A percentile compares a stretch with the other conserved stretches of the same genome.
phyloP scores from a whole-genome alignment of 2,888 invertebrate species.

The Meteorus cinctellus region DNA sequence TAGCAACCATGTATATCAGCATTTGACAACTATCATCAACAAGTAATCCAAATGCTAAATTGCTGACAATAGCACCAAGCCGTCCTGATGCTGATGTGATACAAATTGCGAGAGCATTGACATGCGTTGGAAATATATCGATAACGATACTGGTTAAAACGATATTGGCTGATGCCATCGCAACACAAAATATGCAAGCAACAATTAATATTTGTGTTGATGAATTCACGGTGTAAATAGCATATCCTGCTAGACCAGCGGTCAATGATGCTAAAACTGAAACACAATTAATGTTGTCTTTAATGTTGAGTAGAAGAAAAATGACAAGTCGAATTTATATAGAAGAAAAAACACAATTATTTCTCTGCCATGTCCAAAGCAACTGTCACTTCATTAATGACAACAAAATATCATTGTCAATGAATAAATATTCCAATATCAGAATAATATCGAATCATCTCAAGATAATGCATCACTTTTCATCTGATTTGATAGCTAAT shows the following conservation, averaged over 20 bases:
- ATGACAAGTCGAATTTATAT: too few species aligned
- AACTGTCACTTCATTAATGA: too few species aligned
- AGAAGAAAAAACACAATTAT: too few species aligned
- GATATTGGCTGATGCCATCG: conserved; percentile 74
- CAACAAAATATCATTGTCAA: too few species aligned
- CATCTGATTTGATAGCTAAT: too few species aligned
- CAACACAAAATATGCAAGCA: conserved; percentile 74
- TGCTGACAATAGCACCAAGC: conserved; percentile 80
- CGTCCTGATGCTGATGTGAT: conserved; percentile 80
- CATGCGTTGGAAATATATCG: conserved; percentile 72
- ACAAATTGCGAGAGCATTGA: conserved; percentile 79
- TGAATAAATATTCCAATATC: too few species aligned
- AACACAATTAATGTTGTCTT: conserved; percentile 33
- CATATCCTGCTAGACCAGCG: conserved; percentile 77
- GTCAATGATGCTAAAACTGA: conserved; percentile 71
- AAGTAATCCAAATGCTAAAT: conserved; percentile 79
- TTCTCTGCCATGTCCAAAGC: too few species aligned
- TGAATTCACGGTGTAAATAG: conserved; percentile 77
- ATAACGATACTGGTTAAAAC: conserved; percentile 69
- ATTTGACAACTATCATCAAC: conserved; percentile 79
- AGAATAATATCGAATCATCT: too few species aligned
- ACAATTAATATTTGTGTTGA: conserved; percentile 78
- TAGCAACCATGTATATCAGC: conserved; percentile 79
- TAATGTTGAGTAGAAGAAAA: too few species aligned
- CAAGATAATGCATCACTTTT: too few species aligned